Evolutionary conservation across 2,888 invertebrate genomes (phyloP).

Genomic region (Dryadula phaetusa): DNA sequence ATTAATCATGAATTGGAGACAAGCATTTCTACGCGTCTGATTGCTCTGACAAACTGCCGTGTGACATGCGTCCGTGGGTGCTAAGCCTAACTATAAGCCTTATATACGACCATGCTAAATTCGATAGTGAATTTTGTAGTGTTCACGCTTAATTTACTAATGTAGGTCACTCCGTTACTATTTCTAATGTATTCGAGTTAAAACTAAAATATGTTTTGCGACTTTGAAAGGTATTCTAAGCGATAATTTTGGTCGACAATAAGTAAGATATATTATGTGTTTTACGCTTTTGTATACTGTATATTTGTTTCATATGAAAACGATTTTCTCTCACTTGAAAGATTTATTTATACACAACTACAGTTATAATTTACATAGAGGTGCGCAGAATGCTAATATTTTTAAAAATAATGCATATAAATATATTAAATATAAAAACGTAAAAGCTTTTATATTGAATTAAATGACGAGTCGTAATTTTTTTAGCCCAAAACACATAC

Average conservation of each 20-base stretch:
- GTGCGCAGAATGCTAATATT: too few species aligned
- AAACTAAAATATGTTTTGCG: slow-evolving; percentile 39
- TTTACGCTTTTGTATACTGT: neutral
- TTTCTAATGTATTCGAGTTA: slow-evolving; percentile 36
- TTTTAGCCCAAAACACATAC: too few species aligned
- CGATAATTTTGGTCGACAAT: slow-evolving; percentile 33
- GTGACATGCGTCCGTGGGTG: slow-evolving; percentile 71
- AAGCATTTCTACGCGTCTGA: slow-evolving; percentile 63
- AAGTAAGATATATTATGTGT: slow-evolving; percentile 23
- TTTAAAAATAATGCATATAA: too few species aligned
- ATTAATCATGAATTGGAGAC: slow-evolving; percentile 79
- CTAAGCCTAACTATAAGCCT: slow-evolving; percentile 53
- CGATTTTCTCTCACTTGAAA: too few species aligned
- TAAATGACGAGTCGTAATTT: too few species aligned
- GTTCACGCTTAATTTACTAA: slow-evolving; percentile 42
- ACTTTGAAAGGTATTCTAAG: slow-evolving; percentile 32
- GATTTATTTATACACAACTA: too few species aligned
- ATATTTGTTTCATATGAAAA: too few species aligned
- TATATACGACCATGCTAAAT: slow-evolving; percentile 42
- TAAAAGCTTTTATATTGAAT: too few species aligned
- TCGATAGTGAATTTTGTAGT: slow-evolving; percentile 41
- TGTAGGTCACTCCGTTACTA: slow-evolving; percentile 41
- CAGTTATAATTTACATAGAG: too few species aligned
- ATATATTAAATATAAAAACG: too few species aligned
- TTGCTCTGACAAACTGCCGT: slow-evolving; percentile 77